Evolutionary conservation across 2,888 invertebrate species (phyloP).

Genomic region (Papilio elwesi): DNA sequence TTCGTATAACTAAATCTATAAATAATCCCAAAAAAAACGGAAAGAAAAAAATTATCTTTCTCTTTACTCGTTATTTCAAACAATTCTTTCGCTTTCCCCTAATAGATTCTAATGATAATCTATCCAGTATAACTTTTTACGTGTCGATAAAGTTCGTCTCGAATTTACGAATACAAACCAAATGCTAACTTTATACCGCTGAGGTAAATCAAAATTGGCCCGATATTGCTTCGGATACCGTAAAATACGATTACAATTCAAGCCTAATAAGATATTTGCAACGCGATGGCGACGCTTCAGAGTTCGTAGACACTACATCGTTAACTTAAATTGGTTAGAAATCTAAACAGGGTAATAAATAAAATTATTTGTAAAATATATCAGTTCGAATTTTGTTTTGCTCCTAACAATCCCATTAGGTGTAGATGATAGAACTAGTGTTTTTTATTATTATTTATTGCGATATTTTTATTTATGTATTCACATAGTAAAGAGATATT

Average conservation of each 20-base stretch:
- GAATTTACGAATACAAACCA: conserved; percentile 21
- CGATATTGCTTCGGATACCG: conserved; percentile 26
- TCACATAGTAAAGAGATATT: no score
- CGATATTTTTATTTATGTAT: no score
- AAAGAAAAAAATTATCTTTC: no score
- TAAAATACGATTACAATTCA: conserved; percentile 30
- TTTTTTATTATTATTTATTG: no score
- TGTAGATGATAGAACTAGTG: no score
- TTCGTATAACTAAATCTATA: no score
- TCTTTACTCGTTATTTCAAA: no score
- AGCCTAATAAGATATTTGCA: conserved; percentile 33
- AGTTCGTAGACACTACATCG: conserved; percentile 20
- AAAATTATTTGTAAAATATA: conserved; percentile 10
- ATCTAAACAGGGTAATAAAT: conserved; percentile 12
- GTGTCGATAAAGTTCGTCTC: background rate
- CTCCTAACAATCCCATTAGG: background rate
- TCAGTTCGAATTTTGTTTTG: background rate
- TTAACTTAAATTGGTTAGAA: conserved; percentile 24
- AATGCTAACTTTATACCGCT: background rate
- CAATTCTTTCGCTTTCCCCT: background rate
- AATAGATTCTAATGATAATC: background rate
- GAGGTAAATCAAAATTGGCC: conserved; percentile 21
- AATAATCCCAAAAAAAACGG: no score
- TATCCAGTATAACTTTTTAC: background rate
- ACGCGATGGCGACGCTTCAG: background rate